Evolutionary conservation across 1,140 invertebrate genomes (phyloP), one percentile per base, ranked within the genome.

Genomic region (Conopomorpha cramerella): DNA sequence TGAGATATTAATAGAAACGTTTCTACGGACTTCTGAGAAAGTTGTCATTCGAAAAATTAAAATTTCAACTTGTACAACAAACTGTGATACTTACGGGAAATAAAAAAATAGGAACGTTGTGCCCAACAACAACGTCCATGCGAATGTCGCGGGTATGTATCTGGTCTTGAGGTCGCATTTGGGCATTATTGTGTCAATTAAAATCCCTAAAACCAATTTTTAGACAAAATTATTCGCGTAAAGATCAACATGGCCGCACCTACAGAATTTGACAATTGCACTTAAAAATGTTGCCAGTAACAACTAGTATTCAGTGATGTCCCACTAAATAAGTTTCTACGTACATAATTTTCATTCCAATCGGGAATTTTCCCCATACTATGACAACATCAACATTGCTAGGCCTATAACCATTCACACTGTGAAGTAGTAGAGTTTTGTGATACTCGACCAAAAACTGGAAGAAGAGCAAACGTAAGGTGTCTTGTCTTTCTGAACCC

Each of bases 101-200:
- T 90, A 92, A 82, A 96, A 98, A 85, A 98, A 98, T 48, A 95
- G 83, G 55, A 86, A 86, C 48, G 95, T 96, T 45, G 93, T 92
- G 56, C 86, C 86, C 55, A 98, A 80, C 48, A 98, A 82, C 56
- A 98, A 81, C 43, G 87, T 87, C 96, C 96, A 99, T 61, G 96
- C 95, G 81, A 96, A 92, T 61, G 91, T 91, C 63, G 95, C 95
- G 74, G 96, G 96, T 81, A 97, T 88, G 81, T 92, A 94, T 82
- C 90, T 90, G 65, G 91, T 93, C 79, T 90, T 92, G 63, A 91
- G 86, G 83, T 92, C 90, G 84, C 91, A 93, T 90, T 90, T 90
- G 83, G 90, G 89, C 91, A 93, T 93, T n/a, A 84, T 83, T 89
- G 84, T 77, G 58, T 68, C 60, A 71, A 68, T 73, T 71, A 65